Base-by-base conservation (phyloP, 2,113 vertebrate genomes). In the Neomonachus schauinslandi region DNA sequence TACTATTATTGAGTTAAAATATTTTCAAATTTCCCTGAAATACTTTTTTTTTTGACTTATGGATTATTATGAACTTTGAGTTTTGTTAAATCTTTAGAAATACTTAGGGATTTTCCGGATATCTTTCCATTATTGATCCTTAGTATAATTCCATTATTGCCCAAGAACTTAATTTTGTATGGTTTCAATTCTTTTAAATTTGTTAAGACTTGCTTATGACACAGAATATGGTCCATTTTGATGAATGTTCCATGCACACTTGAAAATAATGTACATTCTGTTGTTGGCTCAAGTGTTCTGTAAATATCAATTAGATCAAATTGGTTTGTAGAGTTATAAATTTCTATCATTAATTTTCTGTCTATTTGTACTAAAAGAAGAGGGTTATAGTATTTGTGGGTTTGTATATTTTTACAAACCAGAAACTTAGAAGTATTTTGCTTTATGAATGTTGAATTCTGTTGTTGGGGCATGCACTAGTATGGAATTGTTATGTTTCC, bases 321-420 rank as follows among this genome's bases (percentile, higher is more conserved):
- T 59, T 72, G 31, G 31, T 36, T 83, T 77, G 11, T 42, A 79
- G 63, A 67, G 63, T 67, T 33, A 67, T 33, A 33, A 33, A 67
- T 74, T 85, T 77, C 11, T 59, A 28, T 57, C 15, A 97, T 33
- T 96, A 63, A 83, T 89, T 79, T 97, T 65, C 74, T 88, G 15
- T 84, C 46, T 71, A 51, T 36, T 83, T 92, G 49, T 65, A 57
- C 21, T 85, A 22, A 65, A 16, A 69, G 26, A 65, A 71, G 33
- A 76, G 8, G 57, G 53, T 80, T 86, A 42, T 1, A 19, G 18
- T 24, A 33, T 76, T 11, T 85, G 13, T 80, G 49, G 72, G 39
- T 80, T 65, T 69, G 9, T 31, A 2, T 91, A 67, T 46, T 76
- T 85, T 19, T 61, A 31, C 46, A 42, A 74, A 42, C 49, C 84